Evolutionary conservation across 2,113 vertebrate genomes (phyloP), one percentile per base, ranked within the genome.

Genomic region (Bujurquina vittata): DNA sequence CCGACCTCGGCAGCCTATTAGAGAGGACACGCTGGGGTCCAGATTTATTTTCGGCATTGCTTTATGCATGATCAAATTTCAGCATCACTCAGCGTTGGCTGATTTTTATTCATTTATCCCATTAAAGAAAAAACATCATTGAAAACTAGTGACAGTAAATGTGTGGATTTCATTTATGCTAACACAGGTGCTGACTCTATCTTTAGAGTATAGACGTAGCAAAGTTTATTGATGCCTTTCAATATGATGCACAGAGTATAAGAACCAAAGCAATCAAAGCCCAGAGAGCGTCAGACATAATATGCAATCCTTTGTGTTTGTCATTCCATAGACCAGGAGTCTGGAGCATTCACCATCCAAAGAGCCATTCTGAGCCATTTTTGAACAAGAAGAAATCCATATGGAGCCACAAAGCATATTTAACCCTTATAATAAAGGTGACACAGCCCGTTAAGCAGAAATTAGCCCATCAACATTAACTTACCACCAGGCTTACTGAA

Each of bases 401-500:
- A 49, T 69, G 63, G 63, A 10, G 1, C 9, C 18, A 14, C 5
- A 46, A 67, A 40, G 5, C 40, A 43, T 43, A 43, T 43, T 43
- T 43, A 43, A 43, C 11, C 40, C 40, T 43, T 43, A 4, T 43
- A 43, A 43, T 43, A 4, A 14, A 43, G 40, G 40, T 43, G 40
- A 43, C 40, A 43, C 40, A 43, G 40, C 12, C 12, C 11, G 11
- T 43, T 14, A 43, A 43, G 12, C 9, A 49, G 11, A 49, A 69
- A 49, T 20, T 23, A 69, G 40, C 22, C 63, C 49, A 29, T 69
- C 15, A 49, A 69, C 63, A 49, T 29, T 97, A 98, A 99, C 98
- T 99, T 99, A 99, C 98, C 98, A 99, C 97, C 98, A 97, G 97
- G 98, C 98, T 99, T 98, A 99, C 95, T 99, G 97, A 99, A 99